Evolutionary conservation across 2,888 invertebrate species (phyloP).

Genomic region (Spilosoma lubricipeda): DNA sequence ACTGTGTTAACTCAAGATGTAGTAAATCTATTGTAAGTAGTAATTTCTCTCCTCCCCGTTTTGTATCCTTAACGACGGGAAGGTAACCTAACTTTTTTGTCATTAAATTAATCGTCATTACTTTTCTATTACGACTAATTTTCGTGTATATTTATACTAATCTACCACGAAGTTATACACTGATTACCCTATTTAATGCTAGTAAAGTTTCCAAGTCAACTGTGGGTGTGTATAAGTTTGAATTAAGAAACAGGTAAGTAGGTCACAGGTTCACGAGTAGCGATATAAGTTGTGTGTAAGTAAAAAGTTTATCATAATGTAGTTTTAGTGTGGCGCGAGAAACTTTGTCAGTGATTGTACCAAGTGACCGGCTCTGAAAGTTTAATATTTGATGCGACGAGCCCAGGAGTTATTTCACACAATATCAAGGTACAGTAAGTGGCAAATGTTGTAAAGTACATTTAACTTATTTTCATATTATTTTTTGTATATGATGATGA

Average conservation of each 20-base stretch:
- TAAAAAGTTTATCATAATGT: constrained; percentile 5
- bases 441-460: not conserved
- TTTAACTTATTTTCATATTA: not conserved
- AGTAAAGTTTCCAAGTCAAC: not conserved
- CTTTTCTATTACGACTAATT: not conserved
- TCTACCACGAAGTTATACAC: not conserved
- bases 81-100: too few species aligned
- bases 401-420: not conserved
- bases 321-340: not conserved
- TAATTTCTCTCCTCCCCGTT: too few species aligned
- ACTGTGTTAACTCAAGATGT: not conserved
- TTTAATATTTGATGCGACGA: constrained; percentile 1
- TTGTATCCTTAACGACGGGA: not conserved
- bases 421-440: not conserved
- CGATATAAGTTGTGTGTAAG: not conserved
- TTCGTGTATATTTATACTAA: not conserved
- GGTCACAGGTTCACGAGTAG: constrained; percentile 10
- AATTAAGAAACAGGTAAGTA: not conserved
- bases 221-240: not conserved
- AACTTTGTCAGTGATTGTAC: not conserved
- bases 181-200: not conserved
- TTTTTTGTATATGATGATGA: too few species aligned
- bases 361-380: not conserved
- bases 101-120: not conserved
- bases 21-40: not conserved